Evolutionary conservation across 2,797 vertebrate species (phyloP).

Genomic region (Aratinga solstitialis): DNA sequence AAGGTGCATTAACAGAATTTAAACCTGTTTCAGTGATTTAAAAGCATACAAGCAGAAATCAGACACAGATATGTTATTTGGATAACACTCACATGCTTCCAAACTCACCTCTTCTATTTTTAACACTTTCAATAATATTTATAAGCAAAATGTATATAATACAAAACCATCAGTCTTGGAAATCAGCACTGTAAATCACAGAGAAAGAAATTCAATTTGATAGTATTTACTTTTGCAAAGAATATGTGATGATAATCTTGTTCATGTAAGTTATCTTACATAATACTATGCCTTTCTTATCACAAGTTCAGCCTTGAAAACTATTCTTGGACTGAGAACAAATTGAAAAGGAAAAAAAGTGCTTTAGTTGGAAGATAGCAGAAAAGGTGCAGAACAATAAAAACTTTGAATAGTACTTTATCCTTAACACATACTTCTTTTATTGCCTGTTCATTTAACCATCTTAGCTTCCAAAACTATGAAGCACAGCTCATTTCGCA

Average conservation of each 20-base stretch:
- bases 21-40: not conserved
- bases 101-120: not conserved
- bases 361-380: not conserved
- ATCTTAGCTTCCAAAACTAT: not conserved
- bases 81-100: not conserved
- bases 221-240: not conserved
- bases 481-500: not conserved
- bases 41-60: not conserved
- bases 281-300: not conserved
- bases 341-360: not conserved
- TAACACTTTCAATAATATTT: not conserved
- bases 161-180: not conserved
- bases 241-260: not conserved
- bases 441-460: not conserved
- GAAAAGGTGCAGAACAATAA: not conserved
- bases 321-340: not conserved
- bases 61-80: accelerated
- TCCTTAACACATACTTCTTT: not conserved
- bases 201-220: not conserved
- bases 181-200: not conserved
- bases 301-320: not conserved
- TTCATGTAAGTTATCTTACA: not conserved
- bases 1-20: not conserved
- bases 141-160: not conserved
- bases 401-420: not conserved